Percentiles rank a stretch among this genome's conserved stretches.
phyloP scores from a whole-genome alignment of 2,888 invertebrate species.

The Galerucella nymphaeae region DNA sequence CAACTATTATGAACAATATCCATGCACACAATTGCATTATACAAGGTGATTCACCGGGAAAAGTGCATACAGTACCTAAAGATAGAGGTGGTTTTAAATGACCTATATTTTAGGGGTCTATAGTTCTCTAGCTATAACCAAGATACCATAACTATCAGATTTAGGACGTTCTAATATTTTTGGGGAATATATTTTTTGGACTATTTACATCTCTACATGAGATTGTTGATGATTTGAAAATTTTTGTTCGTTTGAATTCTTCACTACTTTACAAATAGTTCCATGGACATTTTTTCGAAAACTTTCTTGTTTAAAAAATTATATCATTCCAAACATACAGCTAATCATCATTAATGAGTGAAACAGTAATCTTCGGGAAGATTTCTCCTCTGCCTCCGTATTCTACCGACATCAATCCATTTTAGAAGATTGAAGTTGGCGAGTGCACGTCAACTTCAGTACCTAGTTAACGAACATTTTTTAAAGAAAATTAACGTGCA shows the following conservation, averaged over 20 bases:
- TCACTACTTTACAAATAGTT: no score
- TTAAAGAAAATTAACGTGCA: conserved; percentile 12
- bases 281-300: background rate
- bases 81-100: no score
- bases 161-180: no score
- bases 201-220: no score
- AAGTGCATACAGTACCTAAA: no score
- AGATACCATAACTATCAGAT: no score
- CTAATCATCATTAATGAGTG: background rate
- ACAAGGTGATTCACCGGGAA: no score
- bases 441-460: conserved; percentile 19
- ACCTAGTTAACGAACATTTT: conserved; percentile 12
- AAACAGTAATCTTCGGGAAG: background rate
- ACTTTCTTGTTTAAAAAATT: background rate
- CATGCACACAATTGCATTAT: conserved; percentile 5
- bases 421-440: conserved; percentile 18
- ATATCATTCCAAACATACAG: background rate
- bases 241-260: no score
- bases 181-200: no score
- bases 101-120: no score
- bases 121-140: no score
- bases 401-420: conserved; percentile 17
- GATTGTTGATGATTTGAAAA: no score
- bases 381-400: background rate
- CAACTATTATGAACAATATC: conserved; percentile 4